Evolutionary conservation across 2,888 invertebrate species (phyloP).

Genomic region (Eristalis intricaria): DNA sequence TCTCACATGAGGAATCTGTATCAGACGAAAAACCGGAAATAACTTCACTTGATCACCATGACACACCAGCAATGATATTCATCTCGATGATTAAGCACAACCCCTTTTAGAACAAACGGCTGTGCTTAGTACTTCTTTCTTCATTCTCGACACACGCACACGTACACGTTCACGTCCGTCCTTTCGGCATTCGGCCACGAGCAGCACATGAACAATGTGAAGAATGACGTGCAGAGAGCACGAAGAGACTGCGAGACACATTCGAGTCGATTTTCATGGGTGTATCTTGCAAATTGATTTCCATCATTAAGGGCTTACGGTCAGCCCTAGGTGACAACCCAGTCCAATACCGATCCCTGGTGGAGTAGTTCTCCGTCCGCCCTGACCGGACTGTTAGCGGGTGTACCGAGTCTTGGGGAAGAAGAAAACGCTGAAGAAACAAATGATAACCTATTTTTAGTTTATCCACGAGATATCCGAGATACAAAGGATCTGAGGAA

Average conservation of each 20-base stretch:
- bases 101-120: constrained; percentile 51
- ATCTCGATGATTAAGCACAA: constrained; percentile 61
- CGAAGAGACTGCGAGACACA: constrained; percentile 8
- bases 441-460: constrained; percentile 66
- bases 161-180: not conserved
- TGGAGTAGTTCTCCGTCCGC: not conserved
- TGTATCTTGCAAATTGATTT: constrained; percentile 63
- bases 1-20: not conserved
- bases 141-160: not conserved
- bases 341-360: not conserved
- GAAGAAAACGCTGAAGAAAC: constrained; percentile 36
- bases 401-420: not conserved
- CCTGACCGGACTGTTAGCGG: constrained; percentile 1
- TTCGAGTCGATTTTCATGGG: constrained; percentile 20
- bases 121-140: constrained; percentile 40
- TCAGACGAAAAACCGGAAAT: constrained; percentile 31
- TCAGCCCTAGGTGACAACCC: constrained; percentile 56
- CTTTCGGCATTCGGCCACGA: constrained; percentile 12
- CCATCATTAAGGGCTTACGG: constrained; percentile 62
- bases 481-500: constrained; percentile 44
- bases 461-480: constrained; percentile 41
- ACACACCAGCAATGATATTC: constrained; percentile 61
- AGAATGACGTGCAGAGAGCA: not conserved
- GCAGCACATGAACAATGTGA: constrained; percentile 10
- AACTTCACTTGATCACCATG: constrained; percentile 61